Conservation (phyloP, 2,113 vertebrate species). For the Scomber scombrus region DNA sequence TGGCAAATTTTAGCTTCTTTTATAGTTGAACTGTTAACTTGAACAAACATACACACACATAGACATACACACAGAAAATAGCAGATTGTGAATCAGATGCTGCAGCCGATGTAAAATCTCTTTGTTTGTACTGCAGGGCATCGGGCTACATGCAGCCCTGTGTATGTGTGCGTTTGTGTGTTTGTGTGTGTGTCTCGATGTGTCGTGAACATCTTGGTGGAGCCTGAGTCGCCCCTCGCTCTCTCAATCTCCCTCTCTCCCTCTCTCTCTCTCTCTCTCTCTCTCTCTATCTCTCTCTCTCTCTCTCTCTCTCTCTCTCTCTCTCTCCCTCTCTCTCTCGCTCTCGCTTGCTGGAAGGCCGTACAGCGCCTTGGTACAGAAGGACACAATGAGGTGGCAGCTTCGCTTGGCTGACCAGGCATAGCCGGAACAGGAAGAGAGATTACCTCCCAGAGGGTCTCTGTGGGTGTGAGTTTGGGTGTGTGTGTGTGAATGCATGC, state of each 20-base stretch:
- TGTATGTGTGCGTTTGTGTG: too few species aligned
- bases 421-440: constrained; percentile 72
- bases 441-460: constrained; percentile 72
- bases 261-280: constrained; percentile 1
- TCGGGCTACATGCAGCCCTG: constrained; percentile 16
- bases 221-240: not conserved
- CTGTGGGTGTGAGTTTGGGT: constrained; percentile 13
- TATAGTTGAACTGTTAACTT: constrained; percentile 8
- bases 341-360: constrained; percentile 48
- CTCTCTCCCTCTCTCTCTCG: too few species aligned
- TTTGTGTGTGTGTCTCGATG: constrained; percentile 18
- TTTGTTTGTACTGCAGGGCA: constrained; percentile 73
- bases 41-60: constrained; percentile 11
- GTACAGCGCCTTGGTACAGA: constrained; percentile 63
- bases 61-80: not conserved
- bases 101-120: constrained; percentile 44
- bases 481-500: not conserved
- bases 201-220: constrained; percentile 23
- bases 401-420: constrained; percentile 78
- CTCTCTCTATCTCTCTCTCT: not conserved
- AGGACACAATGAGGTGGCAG: constrained; percentile 79
- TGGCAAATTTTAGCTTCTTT: not conserved
- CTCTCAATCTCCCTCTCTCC: not conserved
- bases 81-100: constrained; percentile 51
- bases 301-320: constrained; percentile 15